phyloP scores from a whole-genome alignment of 2,888 invertebrate genomes.

The Dinocampus coccinellae region DNA sequence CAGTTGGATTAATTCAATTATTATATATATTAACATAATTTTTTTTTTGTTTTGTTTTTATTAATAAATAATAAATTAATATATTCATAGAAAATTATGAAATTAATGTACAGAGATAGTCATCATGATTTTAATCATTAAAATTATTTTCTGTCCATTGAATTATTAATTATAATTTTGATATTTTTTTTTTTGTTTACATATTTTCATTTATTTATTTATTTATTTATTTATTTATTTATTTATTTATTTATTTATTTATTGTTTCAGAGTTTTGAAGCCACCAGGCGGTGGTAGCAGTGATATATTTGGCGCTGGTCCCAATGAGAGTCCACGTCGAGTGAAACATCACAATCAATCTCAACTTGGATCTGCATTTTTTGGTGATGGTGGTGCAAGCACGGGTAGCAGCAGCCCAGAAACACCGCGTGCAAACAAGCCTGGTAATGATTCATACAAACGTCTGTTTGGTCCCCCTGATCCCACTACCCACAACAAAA shows the following conservation, averaged over 20 bases:
- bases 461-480: conserved; percentile 74
- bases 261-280: conserved; percentile 73
- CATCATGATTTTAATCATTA: no score
- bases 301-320: conserved; percentile 71
- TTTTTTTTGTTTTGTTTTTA: no score
- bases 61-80: no score
- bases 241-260: neutral
- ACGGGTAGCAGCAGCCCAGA: conserved; percentile 55
- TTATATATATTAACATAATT: neutral
- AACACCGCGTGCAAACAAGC: conserved; percentile 65
- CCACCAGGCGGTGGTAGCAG: conserved; percentile 77
- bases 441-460: conserved; percentile 76
- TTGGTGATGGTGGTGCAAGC: conserved; percentile 59
- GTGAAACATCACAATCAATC: conserved; percentile 62
- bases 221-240: neutral
- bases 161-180: no score
- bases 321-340: conserved; percentile 63
- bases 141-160: no score
- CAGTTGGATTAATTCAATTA: neutral
- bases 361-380: conserved; percentile 61
- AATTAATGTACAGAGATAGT: no score
- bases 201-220: no score
- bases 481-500: conserved; percentile 73
- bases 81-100: no score
- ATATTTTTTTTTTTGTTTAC: no score